Base-by-base conservation (phyloP, 2,888 invertebrate species). In the Stenurella melanura region DNA sequence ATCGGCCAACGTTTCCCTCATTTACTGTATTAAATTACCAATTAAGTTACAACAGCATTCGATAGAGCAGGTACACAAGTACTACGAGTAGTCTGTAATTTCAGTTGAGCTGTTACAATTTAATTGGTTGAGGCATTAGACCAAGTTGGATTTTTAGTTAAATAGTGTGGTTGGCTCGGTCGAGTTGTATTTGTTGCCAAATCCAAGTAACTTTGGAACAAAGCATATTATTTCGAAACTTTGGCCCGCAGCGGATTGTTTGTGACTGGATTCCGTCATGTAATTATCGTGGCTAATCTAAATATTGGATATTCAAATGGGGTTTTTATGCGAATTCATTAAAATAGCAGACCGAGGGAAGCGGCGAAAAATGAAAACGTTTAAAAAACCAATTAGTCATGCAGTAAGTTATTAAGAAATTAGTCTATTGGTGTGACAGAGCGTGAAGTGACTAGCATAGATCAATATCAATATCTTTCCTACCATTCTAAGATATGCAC, bases 201-300 rank as follows among this genome's bases (percentile, higher is more conserved):
- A 75, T 75, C 75, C 75, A 11, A 50, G 73, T 19, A 73, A 73
- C 68, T 75, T 69, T 38, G 17, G 42, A 73, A 73, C 75, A 78
- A 78, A 75, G 77, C 77, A 66, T 70, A 73, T 73, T 73, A 78
- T 75, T 78, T 70, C 69, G 57, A 57, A 75, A 78, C 64, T 78
- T 78, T 50, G 54, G 69, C 64, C 75, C 50, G 66, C 58, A 63
- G 69, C 68, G 61, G 60, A 64, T 69, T 70, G 38, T 70, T 60
- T 38, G 60, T 42, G 70, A 60, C 38, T 60, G 42, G 21, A 61
- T 60, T 75, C 18, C 42, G 34, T 69, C 67, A 58, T 50, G 71
- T 69, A 75, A 73, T 70, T 73, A 66, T 73, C 34, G 66, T 60
- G 42, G 38, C 3, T 58, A 42, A 70, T 70, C 58, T 70, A 34